Evolutionary conservation across 2,888 invertebrate species (phyloP), one percentile per base, ranked within the genome.

Genomic region (Nomada ruficornis): DNA sequence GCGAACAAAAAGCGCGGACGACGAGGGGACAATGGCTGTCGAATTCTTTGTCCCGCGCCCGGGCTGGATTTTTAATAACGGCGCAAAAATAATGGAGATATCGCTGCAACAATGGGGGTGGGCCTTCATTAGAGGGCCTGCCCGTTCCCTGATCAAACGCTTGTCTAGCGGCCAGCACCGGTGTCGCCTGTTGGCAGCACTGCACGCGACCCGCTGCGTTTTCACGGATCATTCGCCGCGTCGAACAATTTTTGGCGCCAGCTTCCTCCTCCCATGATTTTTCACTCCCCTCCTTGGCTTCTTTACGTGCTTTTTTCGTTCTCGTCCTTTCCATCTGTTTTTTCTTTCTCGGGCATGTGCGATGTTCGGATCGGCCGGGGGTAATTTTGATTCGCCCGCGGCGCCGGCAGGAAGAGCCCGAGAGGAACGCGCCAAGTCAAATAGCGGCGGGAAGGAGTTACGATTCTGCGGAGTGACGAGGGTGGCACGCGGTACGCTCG

Each of bases 31-130:
- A 92, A 92, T 92, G 92, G 87, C 91, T 92, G 92, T 92, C 92
- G 92, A 92, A 92, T 92, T 92, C 92, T 92, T 92, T 92, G 92
- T 92, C 91, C 89, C 86, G 83, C 78, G 63, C 87, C 84, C 79
- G 84, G 72, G 89, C 84, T 82, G 88, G 91, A 91, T 93, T 93
- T 93, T 93, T 93, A 93, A 93, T 93, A 93, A 93, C 92, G 92
- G 90, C 89, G 91, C 90, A 92, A 93, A 93, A 93, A 92, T 92
- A 92, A 93, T 92, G 92, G 91, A 92, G 92, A 93, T 89, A 92
- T 15, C 47, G 47, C 57, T 13, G 89, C 88, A 90, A 91, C 91
- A 91, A 92, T 91, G 87, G 91, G 82, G 83, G 77, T 77, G 87
- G 84, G 89, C 89, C 92, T 92, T 92, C 92, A 92, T 92, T 91